These are phyloP conservation scores for Rhinella marina DNA, from an alignment of 2,797 vertebrate genomes.

Conservation along the genomic window DNA sequence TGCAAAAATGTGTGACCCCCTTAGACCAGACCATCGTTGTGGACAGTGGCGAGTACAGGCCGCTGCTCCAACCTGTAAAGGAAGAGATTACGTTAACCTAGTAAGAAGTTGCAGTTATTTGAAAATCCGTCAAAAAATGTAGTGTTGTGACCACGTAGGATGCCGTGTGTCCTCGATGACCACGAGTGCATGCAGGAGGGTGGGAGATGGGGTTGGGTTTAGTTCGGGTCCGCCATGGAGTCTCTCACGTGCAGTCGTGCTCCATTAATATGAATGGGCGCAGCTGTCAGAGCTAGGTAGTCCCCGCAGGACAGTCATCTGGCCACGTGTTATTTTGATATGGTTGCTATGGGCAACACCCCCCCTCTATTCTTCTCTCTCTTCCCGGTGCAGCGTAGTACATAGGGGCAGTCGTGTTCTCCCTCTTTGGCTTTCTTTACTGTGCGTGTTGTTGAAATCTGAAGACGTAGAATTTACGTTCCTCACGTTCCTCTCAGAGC, in stretches of 20 bases:
- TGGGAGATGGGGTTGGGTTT: neutral
- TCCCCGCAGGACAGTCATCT: neutral
- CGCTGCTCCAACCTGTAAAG: neutral
- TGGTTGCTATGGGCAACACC: neutral
- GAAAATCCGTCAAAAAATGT: neutral
- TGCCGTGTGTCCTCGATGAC: neutral
- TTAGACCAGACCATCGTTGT: neutral
- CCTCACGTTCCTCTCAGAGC: conserved; percentile 70
- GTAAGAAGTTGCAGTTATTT: neutral
- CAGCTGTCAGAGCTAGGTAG: neutral
- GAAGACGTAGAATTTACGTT: neutral
- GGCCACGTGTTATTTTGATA: neutral
- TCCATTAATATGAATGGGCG: neutral
- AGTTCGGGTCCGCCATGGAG: neutral
- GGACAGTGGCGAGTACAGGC: neutral
- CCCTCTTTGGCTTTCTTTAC: neutral
- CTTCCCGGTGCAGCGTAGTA: neutral
- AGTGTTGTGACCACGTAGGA: neutral
- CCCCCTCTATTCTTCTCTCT: neutral
- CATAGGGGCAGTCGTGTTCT: neutral
- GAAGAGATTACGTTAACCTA: neutral
- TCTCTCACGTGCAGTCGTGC: neutral
- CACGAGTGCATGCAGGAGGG: neutral
- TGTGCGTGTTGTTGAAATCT: neutral
- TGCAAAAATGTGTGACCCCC: too few species aligned